A percentile compares a stretch with the other conserved stretches of the same genome.
Conservation (phyloP, 2,888 invertebrate species). For the Beris morrisii region DNA sequence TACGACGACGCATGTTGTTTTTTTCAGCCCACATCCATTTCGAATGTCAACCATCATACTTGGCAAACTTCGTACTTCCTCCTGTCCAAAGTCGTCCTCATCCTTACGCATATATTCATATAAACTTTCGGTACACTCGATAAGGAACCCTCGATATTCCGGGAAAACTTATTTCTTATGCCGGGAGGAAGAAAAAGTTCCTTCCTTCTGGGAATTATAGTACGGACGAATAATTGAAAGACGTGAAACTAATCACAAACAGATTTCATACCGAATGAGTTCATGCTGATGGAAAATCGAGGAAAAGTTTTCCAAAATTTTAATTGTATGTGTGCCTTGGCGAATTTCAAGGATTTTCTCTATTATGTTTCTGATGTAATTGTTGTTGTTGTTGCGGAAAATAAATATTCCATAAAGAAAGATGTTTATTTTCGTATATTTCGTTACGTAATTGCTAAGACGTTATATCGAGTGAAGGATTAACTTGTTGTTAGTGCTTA, state of each 20-base stretch:
- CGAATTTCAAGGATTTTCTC: neutral
- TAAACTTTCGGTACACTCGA: too few relatives aligned
- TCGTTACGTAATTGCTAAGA: too few relatives aligned
- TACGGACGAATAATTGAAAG: conserved; percentile 23
- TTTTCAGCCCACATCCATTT: neutral
- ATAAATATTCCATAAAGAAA: conserved; percentile 4
- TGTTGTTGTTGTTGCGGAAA: conserved; percentile 17
- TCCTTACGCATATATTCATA: too few relatives aligned
- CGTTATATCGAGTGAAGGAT: too few relatives aligned
- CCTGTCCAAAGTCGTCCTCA: neutral
- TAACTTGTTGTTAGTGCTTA: too few relatives aligned
- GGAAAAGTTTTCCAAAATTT: conserved; percentile 19
- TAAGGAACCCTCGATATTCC: too few relatives aligned
- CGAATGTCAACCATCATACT: neutral
- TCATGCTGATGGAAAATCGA: neutral
- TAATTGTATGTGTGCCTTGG: conserved; percentile 12
- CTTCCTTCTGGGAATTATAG: conserved; percentile 14
- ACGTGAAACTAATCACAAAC: conserved; percentile 29
- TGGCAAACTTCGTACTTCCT: neutral
- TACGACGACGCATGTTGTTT: conserved; percentile 1
- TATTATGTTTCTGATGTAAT: conserved; percentile 15
- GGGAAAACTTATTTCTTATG: too few relatives aligned
- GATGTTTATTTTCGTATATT: too few relatives aligned
- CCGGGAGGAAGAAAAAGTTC: too few relatives aligned
- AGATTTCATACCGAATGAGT: conserved; percentile 1